These are phyloP conservation scores for Sclerurus mexicanus DNA, from an alignment of 2,113 vertebrate species.

Conservation along the genomic window DNA sequence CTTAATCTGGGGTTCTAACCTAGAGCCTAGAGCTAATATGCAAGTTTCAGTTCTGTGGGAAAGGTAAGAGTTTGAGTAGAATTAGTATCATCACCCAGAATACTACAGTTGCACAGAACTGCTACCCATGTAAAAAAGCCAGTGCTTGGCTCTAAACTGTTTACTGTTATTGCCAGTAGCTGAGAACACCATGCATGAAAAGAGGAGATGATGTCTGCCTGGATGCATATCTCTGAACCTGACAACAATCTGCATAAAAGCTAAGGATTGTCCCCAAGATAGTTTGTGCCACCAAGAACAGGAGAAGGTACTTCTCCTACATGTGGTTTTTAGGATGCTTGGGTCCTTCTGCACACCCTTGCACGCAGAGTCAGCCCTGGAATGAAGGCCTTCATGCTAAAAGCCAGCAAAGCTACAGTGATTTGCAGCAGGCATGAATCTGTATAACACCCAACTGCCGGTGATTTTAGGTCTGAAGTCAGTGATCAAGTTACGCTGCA, in stretches of 20 bases:
- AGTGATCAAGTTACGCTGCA: background rate
- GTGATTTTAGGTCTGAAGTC: background rate
- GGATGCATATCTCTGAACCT: background rate
- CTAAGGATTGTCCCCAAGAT: background rate
- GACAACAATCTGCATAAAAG: background rate
- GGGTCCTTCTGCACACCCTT: background rate
- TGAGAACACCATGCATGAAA: background rate
- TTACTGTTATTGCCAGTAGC: background rate
- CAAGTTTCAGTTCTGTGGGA: background rate
- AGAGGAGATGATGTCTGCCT: background rate
- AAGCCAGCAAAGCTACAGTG: background rate
- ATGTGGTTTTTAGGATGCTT: background rate
- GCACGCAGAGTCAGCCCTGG: rapidly evolving
- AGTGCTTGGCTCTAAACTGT: background rate
- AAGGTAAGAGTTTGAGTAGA: background rate
- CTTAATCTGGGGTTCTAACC: background rate
- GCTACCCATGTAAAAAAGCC: background rate
- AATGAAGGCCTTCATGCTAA: background rate
- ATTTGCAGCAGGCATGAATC: background rate
- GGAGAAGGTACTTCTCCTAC: background rate
- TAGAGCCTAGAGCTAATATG: background rate
- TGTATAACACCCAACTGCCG: background rate
- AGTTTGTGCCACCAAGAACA: background rate
- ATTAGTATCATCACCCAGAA: background rate
- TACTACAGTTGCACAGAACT: background rate